Conservation (phyloP, 2,113 vertebrate genomes). For the Mystacornis crossleyi region DNA sequence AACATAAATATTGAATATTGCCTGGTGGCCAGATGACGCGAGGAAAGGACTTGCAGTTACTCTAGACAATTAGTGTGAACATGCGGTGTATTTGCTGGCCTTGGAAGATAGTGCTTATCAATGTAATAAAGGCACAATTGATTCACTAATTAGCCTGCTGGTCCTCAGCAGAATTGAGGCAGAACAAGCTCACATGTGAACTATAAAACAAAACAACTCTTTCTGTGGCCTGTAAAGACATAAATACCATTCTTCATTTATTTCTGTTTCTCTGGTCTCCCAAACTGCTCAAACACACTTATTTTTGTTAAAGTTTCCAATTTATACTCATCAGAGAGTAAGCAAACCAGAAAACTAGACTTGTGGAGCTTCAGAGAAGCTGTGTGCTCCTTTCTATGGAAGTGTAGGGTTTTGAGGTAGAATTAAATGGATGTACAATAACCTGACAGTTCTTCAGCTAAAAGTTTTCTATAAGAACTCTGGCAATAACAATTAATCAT, state of each 20-base stretch:
- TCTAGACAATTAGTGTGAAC: background rate
- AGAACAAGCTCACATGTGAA: background rate
- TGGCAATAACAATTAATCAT: background rate
- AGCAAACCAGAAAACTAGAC: background rate
- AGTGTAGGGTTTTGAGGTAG: background rate
- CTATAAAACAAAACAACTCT: background rate
- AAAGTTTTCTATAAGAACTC: background rate
- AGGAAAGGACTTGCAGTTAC: background rate
- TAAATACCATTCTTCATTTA: background rate
- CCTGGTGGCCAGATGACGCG: fast-evolving
- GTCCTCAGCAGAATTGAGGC: background rate
- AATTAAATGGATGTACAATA: background rate
- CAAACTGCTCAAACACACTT: background rate
- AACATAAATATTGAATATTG: background rate
- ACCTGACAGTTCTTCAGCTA: background rate
- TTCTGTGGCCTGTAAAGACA: background rate
- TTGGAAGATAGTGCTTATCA: background rate
- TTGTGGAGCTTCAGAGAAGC: background rate
- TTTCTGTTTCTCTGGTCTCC: background rate
- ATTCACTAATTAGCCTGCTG: background rate
- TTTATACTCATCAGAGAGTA: background rate
- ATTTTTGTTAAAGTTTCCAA: background rate
- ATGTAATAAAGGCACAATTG: background rate
- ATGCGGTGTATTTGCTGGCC: fast-evolving
- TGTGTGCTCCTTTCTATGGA: background rate